These are phyloP conservation scores for Noturus placidus DNA, from an alignment of 2,113 vertebrate genomes.

Conservation along the genomic window DNA sequence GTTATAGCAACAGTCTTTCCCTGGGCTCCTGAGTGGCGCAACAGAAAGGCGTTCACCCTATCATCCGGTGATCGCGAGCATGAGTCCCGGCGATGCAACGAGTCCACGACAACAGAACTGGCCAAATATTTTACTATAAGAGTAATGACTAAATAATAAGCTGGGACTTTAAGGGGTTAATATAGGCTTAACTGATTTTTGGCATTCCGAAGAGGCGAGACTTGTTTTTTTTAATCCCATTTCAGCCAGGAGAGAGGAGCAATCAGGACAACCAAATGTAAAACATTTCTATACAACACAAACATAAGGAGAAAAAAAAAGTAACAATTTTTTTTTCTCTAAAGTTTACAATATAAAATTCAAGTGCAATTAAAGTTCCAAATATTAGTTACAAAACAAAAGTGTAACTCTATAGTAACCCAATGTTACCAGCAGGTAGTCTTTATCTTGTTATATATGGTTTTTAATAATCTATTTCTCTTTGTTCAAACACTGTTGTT, in stretches of 20 bases:
- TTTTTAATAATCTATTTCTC: slow-evolving; percentile 30
- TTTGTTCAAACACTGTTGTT: slow-evolving; percentile 28
- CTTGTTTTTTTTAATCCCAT: slow-evolving; percentile 22
- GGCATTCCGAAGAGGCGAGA: slow-evolving; percentile 21
- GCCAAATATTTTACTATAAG: background rate
- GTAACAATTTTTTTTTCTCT: slow-evolving; percentile 61
- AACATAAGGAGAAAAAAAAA: slow-evolving; percentile 62
- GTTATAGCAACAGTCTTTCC: background rate
- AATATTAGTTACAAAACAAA: slow-evolving; percentile 77
- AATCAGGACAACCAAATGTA: slow-evolving; percentile 29
- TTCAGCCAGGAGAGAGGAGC: slow-evolving; percentile 43
- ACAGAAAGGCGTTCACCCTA: too few relatives aligned
- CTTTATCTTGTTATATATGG: slow-evolving; percentile 59
- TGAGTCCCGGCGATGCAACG: background rate
- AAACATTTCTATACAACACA: slow-evolving; percentile 70
- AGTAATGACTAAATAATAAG: background rate
- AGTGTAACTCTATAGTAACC: slow-evolving; percentile 71
- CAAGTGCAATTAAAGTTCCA: slow-evolving; percentile 82
- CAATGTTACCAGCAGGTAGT: slow-evolving; percentile 73
- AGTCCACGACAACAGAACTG: background rate
- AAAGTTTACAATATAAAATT: slow-evolving; percentile 78
- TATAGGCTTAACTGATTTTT: background rate
- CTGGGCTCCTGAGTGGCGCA: background rate
- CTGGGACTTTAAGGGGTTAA: slow-evolving; percentile 10
- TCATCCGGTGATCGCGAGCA: too few relatives aligned